Base-by-base conservation (phyloP, 2,797 vertebrate species). In the Tympanoctomys barrerae region DNA sequence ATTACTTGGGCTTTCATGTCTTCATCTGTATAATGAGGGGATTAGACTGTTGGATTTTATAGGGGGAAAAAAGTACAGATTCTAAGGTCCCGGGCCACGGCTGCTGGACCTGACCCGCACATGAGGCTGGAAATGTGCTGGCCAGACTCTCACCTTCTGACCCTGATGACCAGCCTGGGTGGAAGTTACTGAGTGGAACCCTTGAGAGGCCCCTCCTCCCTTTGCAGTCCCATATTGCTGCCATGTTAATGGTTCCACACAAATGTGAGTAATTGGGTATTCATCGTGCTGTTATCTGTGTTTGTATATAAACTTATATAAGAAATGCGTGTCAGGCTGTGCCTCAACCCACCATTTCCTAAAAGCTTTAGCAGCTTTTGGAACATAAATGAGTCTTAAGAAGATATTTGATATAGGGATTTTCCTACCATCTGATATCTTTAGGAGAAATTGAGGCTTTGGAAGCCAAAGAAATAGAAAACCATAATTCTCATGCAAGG, bases 391-490 rank as follows among this genome's bases (percentile, higher is more conserved):
- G n/a, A 24, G 49, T 91, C 59, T 89, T 88, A 46, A 90, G 68
- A 85, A 70, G 78, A 42, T 59, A 33, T 28, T 88, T 33, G 61
- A 39, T 86, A 6, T 19, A 71, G 64, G 62, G 2, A 73, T 70
- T 87, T 81, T 73, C 66, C 49, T 88, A 66, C 52, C 12, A 33
- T 57, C 82, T 78, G 68, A 31, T 93, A 89, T 93, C 71, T 90
- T 61, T 54, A 70, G 80, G 87, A 82, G 52, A 95, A 91, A 93
- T 49, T 11, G 71, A 96, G 87, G 31, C 39, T 68, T n/a, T 71
- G 66, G 75, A 82, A 85, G 81, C 59, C 86, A 92, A 86, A 96
- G 82, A 92, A 94, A 88, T 36, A 73, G 64, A 31, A 71, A 89
- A 87, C 28, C 18, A 66, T 82, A 96, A 89, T 54, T 73, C 33